Conservation (phyloP, 2,888 invertebrate genomes). For the Cyclophora albipunctata region DNA sequence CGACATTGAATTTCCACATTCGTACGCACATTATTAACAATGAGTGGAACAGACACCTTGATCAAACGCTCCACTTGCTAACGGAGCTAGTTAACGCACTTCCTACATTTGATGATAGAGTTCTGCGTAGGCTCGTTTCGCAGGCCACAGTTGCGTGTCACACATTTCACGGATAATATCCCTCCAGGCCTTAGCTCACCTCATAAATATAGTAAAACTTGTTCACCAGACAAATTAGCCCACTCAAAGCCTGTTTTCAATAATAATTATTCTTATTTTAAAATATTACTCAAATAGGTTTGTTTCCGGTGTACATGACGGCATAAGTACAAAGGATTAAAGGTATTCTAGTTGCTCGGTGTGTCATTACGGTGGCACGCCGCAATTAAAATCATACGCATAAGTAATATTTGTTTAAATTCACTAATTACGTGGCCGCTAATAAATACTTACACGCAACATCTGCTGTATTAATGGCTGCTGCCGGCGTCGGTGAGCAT, state of each 20-base stretch:
- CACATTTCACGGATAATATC: no score
- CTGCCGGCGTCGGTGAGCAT: constrained; percentile 28
- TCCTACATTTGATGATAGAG: constrained; percentile 3
- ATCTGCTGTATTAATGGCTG: constrained; percentile 59
- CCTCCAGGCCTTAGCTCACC: no score
- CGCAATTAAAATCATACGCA: constrained; percentile 65
- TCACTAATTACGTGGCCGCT: constrained; percentile 65
- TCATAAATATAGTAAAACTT: background rate
- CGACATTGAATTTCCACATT: constrained; percentile 1
- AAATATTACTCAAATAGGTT: constrained; percentile 2
- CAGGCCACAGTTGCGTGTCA: background rate
- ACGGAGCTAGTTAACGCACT: constrained; percentile 1
- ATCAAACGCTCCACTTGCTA: background rate
- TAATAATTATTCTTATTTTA: constrained; percentile 1
- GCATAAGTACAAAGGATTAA: constrained; percentile 20
- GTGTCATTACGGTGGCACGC: constrained; percentile 46
- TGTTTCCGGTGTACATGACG: constrained; percentile 31
- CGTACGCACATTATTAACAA: background rate
- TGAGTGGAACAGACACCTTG: background rate
- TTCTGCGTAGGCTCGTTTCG: constrained; percentile 1
- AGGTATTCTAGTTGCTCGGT: constrained; percentile 24
- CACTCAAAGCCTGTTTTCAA: constrained; percentile 4
- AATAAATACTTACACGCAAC: constrained; percentile 67
- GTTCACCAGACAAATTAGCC: background rate
- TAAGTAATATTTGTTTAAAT: constrained; percentile 71